Conservation (phyloP, 2,797 vertebrate genomes). For the Mycteria americana region DNA sequence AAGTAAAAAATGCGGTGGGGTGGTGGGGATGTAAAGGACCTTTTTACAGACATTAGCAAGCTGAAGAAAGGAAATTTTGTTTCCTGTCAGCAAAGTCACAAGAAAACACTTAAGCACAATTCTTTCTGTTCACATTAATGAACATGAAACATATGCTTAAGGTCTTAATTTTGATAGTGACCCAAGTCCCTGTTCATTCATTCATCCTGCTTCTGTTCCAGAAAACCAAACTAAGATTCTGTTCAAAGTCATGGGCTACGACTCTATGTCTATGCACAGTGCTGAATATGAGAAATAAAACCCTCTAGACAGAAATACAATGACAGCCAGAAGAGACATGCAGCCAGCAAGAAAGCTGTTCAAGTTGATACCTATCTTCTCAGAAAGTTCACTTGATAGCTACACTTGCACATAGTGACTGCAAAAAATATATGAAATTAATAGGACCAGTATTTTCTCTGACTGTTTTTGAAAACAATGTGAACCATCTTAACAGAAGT, state of each 20-base stretch:
- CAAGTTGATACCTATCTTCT: background rate
- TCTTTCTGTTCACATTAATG: background rate
- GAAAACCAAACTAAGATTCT: background rate
- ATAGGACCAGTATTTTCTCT: background rate
- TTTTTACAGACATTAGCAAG: background rate
- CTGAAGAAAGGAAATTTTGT: background rate
- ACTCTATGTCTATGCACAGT: background rate
- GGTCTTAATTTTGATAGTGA: background rate
- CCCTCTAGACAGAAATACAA: background rate
- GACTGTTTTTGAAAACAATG: background rate
- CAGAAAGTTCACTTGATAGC: background rate
- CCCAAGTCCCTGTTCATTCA: background rate
- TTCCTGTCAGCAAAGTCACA: background rate
- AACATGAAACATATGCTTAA: background rate
- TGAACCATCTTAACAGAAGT: background rate
- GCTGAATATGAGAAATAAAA: background rate
- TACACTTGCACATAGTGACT: background rate
- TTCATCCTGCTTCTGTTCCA: background rate
- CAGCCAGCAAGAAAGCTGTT: background rate
- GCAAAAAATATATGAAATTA: background rate
- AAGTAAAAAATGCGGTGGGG: background rate
- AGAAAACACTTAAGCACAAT: background rate
- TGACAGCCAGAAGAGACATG: background rate
- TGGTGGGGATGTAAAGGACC: background rate
- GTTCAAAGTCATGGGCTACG: fast-evolving